phyloP scores from a whole-genome alignment of 92 coral and sea anemone genomes.

The Phymanthus crucifer region DNA sequence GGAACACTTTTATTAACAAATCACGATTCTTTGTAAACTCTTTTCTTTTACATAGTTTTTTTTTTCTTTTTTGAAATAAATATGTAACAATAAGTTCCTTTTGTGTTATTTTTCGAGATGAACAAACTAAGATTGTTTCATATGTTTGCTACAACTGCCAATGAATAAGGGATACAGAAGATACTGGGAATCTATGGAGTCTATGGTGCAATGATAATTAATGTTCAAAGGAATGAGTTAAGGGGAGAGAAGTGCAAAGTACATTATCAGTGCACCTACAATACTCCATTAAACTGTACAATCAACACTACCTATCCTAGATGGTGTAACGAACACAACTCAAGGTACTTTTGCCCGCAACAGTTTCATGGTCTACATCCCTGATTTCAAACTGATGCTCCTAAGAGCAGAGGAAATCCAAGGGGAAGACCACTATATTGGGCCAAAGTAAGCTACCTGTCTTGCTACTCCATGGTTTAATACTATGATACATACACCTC shows the following conservation, averaged over 20 bases:
- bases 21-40: not conserved
- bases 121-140: not conserved
- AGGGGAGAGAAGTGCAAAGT: not conserved
- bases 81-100: not conserved
- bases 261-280: not conserved
- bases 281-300: not conserved
- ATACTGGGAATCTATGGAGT: not conserved
- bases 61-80: not conserved
- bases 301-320: not conserved
- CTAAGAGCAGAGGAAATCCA: slow-evolving; percentile 20
- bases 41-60: not conserved
- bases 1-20: not conserved
- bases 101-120: not conserved
- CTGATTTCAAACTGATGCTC: slow-evolving; percentile 27
- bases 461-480: not conserved
- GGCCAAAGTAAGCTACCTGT: not conserved
- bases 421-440: not conserved
- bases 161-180: not conserved
- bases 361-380: slow-evolving; percentile 6
- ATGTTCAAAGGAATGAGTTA: not conserved
- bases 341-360: not conserved
- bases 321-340: not conserved
- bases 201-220: not conserved
- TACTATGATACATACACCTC: too few species aligned
- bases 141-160: not conserved